These are phyloP conservation scores for Sylvilagus bachmani DNA, from an alignment of 2,113 vertebrate species.

Conservation along the genomic window DNA sequence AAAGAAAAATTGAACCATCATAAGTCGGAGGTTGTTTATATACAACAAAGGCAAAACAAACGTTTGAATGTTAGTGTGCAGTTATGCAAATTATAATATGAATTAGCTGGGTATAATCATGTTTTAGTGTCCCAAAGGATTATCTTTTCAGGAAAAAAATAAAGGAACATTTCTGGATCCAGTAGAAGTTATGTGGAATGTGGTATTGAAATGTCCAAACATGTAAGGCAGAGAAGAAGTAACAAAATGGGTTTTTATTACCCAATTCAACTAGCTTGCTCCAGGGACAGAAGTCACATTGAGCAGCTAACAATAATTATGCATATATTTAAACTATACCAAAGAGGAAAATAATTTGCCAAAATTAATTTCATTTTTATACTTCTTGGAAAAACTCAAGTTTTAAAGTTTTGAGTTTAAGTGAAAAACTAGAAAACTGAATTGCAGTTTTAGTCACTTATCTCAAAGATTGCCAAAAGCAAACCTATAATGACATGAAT, in stretches of 20 bases:
- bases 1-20: neutral
- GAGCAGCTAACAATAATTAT: neutral
- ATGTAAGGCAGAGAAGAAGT: constrained; percentile 23
- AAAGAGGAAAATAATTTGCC: constrained; percentile 9
- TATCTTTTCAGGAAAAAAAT: neutral
- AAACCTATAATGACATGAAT: neutral
- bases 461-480: constrained; percentile 10
- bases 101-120: neutral
- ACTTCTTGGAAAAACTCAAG: neutral
- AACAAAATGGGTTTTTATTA: constrained; percentile 39
- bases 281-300: neutral
- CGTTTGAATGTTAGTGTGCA: neutral
- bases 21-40: neutral
- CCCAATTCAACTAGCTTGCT: constrained; percentile 6
- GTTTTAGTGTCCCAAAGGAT: neutral
- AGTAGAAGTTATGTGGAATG: constrained; percentile 26
- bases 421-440: neutral
- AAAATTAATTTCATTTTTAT: constrained; percentile 37
- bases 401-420: neutral
- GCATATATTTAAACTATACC: neutral
- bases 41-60: neutral
- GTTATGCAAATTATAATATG: neutral
- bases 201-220: neutral
- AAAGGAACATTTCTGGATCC: neutral
- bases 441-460: constrained; percentile 26